Evolutionary conservation across 2,888 invertebrate genomes (phyloP).

Genomic region (Salticus scenicus): DNA sequence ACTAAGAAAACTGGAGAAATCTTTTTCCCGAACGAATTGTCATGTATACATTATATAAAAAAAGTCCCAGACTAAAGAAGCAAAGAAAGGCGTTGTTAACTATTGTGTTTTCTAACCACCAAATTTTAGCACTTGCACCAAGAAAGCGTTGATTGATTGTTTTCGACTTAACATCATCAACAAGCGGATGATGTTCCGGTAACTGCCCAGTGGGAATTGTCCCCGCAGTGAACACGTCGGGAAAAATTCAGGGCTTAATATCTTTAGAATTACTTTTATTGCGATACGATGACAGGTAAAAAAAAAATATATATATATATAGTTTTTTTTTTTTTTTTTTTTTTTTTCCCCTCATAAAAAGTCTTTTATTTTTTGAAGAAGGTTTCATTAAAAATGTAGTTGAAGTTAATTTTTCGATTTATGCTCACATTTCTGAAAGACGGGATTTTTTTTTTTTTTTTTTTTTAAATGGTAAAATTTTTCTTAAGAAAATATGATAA

Average conservation of each 20-base stretch:
- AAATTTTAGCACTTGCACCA: slow-evolving; percentile 50
- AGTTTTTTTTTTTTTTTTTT: neutral
- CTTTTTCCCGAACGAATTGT: slow-evolving; percentile 47
- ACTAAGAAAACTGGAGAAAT: slow-evolving; percentile 37
- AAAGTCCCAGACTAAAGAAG: slow-evolving; percentile 24
- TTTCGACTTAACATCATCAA: slow-evolving; percentile 31
- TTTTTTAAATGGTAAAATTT: no score
- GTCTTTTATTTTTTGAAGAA: no score
- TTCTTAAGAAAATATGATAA: no score
- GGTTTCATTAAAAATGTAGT: no score
- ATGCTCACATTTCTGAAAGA: no score
- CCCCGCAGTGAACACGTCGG: neutral
- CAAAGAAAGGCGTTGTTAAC: slow-evolving; percentile 41
- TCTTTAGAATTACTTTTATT: neutral
- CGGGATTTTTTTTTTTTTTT: no score
- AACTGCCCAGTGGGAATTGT: slow-evolving; percentile 32
- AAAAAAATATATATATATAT: neutral
- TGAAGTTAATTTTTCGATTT: no score
- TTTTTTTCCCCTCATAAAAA: no score
- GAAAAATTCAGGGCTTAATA: slow-evolving; percentile 2
- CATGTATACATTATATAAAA: slow-evolving; percentile 38
- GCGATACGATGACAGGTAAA: neutral
- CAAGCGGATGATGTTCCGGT: slow-evolving; percentile 25
- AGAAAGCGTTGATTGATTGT: slow-evolving; percentile 60
- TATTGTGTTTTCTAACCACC: slow-evolving; percentile 60